Evolutionary conservation across 2,797 vertebrate species (phyloP).

Genomic region (Macropus fuliginosus): DNA sequence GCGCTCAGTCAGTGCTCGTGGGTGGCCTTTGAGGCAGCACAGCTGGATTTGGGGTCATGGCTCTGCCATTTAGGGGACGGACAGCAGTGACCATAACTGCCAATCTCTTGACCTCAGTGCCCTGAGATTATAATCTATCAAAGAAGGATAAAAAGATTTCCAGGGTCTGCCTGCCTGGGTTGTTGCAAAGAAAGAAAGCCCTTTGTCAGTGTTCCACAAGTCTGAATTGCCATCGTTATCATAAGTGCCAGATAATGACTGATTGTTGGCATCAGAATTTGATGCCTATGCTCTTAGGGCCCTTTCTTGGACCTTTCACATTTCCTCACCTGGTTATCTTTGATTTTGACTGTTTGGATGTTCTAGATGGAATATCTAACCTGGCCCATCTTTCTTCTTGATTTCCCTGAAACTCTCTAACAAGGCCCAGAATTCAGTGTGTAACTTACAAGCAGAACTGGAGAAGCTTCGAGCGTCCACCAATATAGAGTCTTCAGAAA

Average conservation of each 20-base stretch:
- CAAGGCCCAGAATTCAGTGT: conserved; percentile 88
- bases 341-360: neutral
- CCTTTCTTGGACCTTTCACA: neutral
- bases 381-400: fast-evolving
- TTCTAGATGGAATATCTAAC: neutral
- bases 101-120: neutral
- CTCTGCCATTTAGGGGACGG: neutral
- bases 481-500: conserved; percentile 81
- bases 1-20: neutral
- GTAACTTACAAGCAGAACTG: conserved; percentile 91
- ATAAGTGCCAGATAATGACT: neutral
- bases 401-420: neutral
- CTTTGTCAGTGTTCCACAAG: neutral
- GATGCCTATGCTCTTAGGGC: neutral
- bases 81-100: neutral
- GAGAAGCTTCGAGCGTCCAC: conserved; percentile 88
- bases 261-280: neutral
- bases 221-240: neutral
- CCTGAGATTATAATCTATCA: neutral
- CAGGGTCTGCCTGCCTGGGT: neutral
- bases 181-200: neutral
- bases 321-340: neutral
- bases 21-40: neutral
- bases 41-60: neutral
- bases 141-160: neutral